phyloP scores from a whole-genome alignment of 1,140 invertebrate species.

The Hydropsyche tenuis region DNA sequence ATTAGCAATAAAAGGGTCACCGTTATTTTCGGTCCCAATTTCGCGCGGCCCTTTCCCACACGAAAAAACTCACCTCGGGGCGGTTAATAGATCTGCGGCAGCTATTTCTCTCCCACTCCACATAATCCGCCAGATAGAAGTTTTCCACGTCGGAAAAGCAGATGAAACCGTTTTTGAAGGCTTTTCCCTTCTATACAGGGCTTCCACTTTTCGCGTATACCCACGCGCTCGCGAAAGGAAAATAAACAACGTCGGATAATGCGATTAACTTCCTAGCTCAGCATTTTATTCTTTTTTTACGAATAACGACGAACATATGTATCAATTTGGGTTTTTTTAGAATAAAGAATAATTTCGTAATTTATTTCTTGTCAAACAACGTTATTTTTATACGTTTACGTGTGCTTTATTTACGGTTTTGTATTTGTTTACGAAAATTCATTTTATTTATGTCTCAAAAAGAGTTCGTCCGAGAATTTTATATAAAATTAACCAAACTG shows the following conservation, averaged over 20 bases:
- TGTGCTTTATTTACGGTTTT: no score
- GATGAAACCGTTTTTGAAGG: conserved; percentile 30
- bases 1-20: conserved; percentile 44
- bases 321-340: conserved; percentile 7
- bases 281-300: conserved; percentile 21
- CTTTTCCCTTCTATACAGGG: conserved; percentile 6
- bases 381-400: no score
- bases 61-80: conserved; percentile 20
- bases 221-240: conserved; percentile 6
- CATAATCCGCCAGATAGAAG: conserved; percentile 35
- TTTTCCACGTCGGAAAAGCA: conserved; percentile 23
- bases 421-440: no score
- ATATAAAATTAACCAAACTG: no score
- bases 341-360: conserved; percentile 6
- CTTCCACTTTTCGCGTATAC: background rate
- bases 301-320: conserved; percentile 11
- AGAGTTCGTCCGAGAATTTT: no score
- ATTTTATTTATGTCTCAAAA: no score
- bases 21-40: conserved; percentile 47
- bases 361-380: background rate
- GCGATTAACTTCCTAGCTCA: conserved; percentile 33
- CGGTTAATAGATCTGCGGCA: conserved; percentile 41
- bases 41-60: conserved; percentile 23
- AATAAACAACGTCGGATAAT: conserved; percentile 39
- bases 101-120: conserved; percentile 1